phyloP scores from a whole-genome alignment of 92 coral and sea anemone genomes.

The Isaurus tuberculatus region DNA sequence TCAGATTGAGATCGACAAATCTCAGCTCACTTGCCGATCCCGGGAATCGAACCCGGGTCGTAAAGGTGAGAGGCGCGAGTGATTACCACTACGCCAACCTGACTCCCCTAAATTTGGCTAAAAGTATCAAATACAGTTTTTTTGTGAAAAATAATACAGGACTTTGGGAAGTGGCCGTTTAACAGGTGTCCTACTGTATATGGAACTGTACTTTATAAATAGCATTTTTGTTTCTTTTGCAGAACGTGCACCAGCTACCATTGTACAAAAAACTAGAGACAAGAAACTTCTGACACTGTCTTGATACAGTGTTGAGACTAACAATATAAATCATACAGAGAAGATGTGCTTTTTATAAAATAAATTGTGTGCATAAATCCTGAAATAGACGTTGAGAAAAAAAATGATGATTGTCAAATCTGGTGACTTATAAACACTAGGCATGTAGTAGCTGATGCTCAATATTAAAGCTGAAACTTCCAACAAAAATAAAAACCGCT shows the following conservation, averaged over 20 bases:
- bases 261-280: conserved; percentile 34
- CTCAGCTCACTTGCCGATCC: too few species aligned
- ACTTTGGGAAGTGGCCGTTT: too few species aligned
- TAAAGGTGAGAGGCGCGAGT: too few species aligned
- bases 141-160: not conserved
- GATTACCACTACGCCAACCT: too few species aligned
- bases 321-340: conserved; percentile 45
- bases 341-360: conserved; percentile 49
- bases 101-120: too few species aligned
- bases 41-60: too few species aligned
- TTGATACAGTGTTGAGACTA: conserved; percentile 30
- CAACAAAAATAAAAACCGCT: conserved; percentile 26
- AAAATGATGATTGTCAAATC: conserved; percentile 34
- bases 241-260: not conserved
- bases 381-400: conserved; percentile 31
- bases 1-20: too few species aligned
- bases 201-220: too few species aligned
- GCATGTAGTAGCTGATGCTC: not conserved
- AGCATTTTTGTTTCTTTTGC: not conserved
- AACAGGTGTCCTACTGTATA: too few species aligned
- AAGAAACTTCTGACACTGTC: conserved; percentile 17
- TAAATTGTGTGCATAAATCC: conserved; percentile 41
- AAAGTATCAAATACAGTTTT: too few species aligned
- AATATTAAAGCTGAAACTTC: conserved; percentile 3
- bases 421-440: conserved; percentile 31